Base-by-base conservation (phyloP, 2,888 invertebrate species). In the Cepaea hortensis region DNA sequence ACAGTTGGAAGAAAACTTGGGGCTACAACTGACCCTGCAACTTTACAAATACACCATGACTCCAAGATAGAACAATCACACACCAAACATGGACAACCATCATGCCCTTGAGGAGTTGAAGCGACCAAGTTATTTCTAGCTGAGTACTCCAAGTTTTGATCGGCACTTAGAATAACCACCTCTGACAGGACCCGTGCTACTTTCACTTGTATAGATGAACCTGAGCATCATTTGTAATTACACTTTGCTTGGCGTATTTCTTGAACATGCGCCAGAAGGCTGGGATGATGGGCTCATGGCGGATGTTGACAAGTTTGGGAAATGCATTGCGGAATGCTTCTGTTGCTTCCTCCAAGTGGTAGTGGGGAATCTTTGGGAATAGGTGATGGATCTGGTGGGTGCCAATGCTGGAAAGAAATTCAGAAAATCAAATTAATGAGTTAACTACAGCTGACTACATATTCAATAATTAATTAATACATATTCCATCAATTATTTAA, bases 381-480 rank as follows among this genome's bases (percentile, higher is more conserved):
- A 94, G 91, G 89, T 94, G 94, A 88, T 94, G 94, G 86, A 94
- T 91, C 90, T 94, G 94, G 88, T 93, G 92, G 0, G 92, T 93
- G 72, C 93, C 93, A 46, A 93, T 93, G 86, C 87, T 87, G 84
- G 3, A 50, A 77, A 48, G 18, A 35, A 81, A 83, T 20, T 55
- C 1, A 7, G n/a, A 55, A 55, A 77, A 13, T 61, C 61, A 79
- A 79, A 79, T 79, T n/a, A 79, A 55, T 79, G 9, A 76, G 20
- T 72, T 20, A 72, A 68, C 5, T 23, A 35, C n/a, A 35, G 15
- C 75, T 3, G 23, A 46, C 23, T 75, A 55, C 55, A 6, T 55
- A 55, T 55, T 55, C 11, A 6, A 55, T 55, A 11, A 11, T 55
- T 55, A 9, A 55, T 11, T 11, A 55, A 55, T 55, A 55, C 55